Percentiles rank a stretch among this genome's conserved stretches.
Evolutionary conservation across 37 sponge, comb jelly and placozoan species (phyloP).

Genomic region (Agelas oroides): DNA sequence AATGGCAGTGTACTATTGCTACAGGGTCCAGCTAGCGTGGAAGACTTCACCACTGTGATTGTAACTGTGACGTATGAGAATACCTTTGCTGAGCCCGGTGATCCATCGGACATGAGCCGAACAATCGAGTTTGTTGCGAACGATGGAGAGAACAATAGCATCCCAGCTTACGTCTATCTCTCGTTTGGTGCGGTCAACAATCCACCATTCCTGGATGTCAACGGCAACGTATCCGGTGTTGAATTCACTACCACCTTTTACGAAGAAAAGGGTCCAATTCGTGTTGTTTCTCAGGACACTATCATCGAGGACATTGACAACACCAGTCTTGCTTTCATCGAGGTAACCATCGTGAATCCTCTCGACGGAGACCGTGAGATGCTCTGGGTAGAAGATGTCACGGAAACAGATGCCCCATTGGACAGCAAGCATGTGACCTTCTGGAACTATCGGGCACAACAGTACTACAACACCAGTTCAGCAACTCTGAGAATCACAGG

Average conservation of each 20-base stretch:
- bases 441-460: constrained; percentile 60
- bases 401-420: constrained; percentile 39
- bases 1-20: constrained; percentile 53
- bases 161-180: constrained; percentile 66
- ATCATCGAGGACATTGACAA: constrained; percentile 86
- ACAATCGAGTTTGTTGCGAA: constrained; percentile 71
- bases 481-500: constrained; percentile 77
- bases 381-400: constrained; percentile 67
- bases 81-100: constrained; percentile 65
- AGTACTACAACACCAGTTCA: constrained; percentile 71
- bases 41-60: constrained; percentile 68
- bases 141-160: constrained; percentile 76
- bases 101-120: constrained; percentile 60
- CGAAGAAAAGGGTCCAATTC: constrained; percentile 80
- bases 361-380: constrained; percentile 66
- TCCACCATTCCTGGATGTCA: constrained; percentile 84
- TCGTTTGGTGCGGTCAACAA: constrained; percentile 78
- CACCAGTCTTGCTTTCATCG: constrained; percentile 58
- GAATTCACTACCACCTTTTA: constrained; percentile 45
- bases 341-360: constrained; percentile 62
- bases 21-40: constrained; percentile 76
- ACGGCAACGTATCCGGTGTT: constrained; percentile 71
- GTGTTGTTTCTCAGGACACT: constrained; percentile 35
- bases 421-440: constrained; percentile 54
- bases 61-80: constrained; percentile 77